Evolutionary conservation across 1,140 invertebrate genomes (phyloP).

Genomic region (Drosophila serrata): DNA sequence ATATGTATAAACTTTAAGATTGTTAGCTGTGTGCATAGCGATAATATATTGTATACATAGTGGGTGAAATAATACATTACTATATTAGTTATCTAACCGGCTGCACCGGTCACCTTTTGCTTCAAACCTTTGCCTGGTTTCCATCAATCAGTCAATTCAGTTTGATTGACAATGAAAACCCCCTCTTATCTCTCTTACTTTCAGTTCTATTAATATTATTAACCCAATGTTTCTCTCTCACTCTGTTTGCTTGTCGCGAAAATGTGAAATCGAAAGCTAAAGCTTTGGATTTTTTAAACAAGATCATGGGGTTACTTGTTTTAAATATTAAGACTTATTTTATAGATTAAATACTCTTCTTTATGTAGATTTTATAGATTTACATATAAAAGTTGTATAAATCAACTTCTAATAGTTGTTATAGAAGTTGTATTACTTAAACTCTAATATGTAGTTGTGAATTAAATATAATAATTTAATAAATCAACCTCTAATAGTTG

Average conservation of each 20-base stretch:
- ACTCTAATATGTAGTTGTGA: neutral
- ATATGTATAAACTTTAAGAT: neutral
- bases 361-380: too few relatives aligned
- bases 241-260: neutral
- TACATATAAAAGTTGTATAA: too few relatives aligned
- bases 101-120: slow-evolving; percentile 6
- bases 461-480: neutral
- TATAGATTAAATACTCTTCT: too few relatives aligned
- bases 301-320: neutral
- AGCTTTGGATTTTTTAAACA: neutral
- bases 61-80: slow-evolving; percentile 24
- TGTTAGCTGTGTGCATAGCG: slow-evolving; percentile 1
- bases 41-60: neutral
- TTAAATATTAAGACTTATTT: neutral
- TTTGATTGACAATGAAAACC: slow-evolving; percentile 39
- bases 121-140: slow-evolving; percentile 14
- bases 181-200: slow-evolving; percentile 6
- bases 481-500: slow-evolving; percentile 6
- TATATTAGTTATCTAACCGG: slow-evolving; percentile 11
- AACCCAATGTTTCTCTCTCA: neutral
- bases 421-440: neutral
- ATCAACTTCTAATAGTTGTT: neutral
- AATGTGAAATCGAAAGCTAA: neutral
- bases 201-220: slow-evolving; percentile 4
- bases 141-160: slow-evolving; percentile 6